These are phyloP conservation scores for Atlantisia rogersi DNA, from an alignment of 2,113 vertebrate genomes.

Conservation along the genomic window DNA sequence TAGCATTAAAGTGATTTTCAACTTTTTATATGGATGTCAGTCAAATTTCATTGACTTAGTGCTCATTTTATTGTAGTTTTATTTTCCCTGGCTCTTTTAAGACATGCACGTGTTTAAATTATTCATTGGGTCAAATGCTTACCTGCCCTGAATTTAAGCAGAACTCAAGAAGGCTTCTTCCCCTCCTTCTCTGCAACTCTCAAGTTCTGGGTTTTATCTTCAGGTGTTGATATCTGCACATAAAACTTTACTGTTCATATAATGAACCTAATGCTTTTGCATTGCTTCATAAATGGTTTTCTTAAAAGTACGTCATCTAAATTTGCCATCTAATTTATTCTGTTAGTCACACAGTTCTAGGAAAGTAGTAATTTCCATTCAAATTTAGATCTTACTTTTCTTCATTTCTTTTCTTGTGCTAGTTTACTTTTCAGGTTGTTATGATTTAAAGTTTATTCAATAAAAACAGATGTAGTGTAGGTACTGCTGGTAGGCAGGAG, in stretches of 20 bases:
- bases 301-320: not conserved
- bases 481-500: not conserved
- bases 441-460: not conserved
- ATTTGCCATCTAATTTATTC: not conserved
- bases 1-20: not conserved
- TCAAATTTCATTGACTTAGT: not conserved
- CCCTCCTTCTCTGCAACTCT: not conserved
- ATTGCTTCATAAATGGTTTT: not conserved
- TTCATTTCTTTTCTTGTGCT: not conserved
- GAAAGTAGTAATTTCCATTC: not conserved
- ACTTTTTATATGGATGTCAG: not conserved
- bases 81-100: not conserved
- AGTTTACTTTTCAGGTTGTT: not conserved
- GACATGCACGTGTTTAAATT: not conserved
- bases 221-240: not conserved
- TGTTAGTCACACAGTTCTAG: not conserved
- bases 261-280: not conserved
- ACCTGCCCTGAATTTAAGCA: not conserved
- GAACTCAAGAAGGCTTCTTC: not conserved
- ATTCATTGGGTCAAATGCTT: not conserved
- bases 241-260: not conserved
- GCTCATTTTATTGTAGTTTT: not conserved
- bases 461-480: not conserved
- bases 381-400: not conserved
- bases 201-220: not conserved